Base-by-base conservation (phyloP, 1,140 invertebrate genomes). In the Drosophila athabasca region DNA sequence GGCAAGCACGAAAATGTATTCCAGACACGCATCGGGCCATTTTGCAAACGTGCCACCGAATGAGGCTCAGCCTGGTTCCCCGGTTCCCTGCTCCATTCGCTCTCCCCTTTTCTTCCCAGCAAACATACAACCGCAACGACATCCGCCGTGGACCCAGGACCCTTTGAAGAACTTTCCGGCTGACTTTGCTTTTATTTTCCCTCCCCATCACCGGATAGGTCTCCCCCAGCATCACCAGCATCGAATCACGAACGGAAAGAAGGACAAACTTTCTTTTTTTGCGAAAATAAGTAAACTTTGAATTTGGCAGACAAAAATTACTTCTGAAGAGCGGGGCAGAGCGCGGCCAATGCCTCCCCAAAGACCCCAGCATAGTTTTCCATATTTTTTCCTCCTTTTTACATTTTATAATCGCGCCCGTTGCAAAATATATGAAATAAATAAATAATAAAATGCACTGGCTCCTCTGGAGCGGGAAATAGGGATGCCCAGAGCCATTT, bases 1-100 rank as follows among this genome's bases (percentile, higher is more conserved):
- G 79, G 79, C 84, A 89, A 88, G 82, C 68, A 82, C 62, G 76
- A 77, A 88, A 89, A 89, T 89, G 84, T 89, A 89, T 89, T 89
- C 84, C 64, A 84, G 84, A 84, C 84, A 89, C 84, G 84, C 84
- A 89, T 89, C 61, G 70, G 49, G 80, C 80, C 84, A 89, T 89
- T 89, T 89, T 84, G 84, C 84, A 89, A 89, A 89, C 84, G 84
- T 89, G 84, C 84, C 84, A 90, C 73, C 69, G 80, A 89, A 89
- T 84, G 85, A 85, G 80, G 52, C 70, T 78, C 67, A 64, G 51
- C 46, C 50, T 50, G 26, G 39, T 24, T 9, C 44, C 54, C 50
- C 50, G 26, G 39, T 24, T 9, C 44, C 54, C 45, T 7, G 5
- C 61, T 29, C 9, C 13, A 41, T 11, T 51, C 7, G 29, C 17